A percentile compares a stretch with the other conserved stretches of the same genome.
Conservation (phyloP, 2,113 vertebrate genomes). For the Poeciliopsis turrubarensis region DNA sequence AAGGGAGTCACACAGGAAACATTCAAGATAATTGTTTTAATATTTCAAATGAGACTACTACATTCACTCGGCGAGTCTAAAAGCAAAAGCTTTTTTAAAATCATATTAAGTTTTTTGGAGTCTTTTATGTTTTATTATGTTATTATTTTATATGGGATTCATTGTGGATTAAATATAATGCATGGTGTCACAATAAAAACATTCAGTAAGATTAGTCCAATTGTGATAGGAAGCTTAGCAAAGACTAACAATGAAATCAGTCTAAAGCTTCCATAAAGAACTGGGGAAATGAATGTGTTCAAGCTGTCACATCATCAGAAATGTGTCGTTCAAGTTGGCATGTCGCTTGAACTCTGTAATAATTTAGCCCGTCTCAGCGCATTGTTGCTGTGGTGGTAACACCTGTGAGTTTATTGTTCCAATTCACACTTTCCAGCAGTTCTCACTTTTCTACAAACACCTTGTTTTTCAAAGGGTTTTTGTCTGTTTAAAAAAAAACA, state of each 20-base stretch:
- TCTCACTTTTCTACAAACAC: neutral
- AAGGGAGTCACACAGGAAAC: slow-evolving; percentile 16
- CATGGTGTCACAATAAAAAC: neutral
- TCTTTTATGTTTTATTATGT: neutral
- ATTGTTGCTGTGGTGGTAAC: neutral
- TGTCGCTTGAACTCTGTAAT: neutral
- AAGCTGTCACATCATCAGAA: neutral
- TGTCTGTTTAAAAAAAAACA: no score
- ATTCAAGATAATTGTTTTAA: no score
- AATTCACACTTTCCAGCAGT: neutral
- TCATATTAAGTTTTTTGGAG: no score
- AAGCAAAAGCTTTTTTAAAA: neutral
- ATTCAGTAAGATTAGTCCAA: neutral
- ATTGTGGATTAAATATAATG: neutral
- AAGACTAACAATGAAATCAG: neutral
- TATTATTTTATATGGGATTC: neutral
- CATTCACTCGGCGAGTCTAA: no score
- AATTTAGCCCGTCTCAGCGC: neutral
- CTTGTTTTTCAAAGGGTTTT: neutral
- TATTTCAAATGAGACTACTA: no score
- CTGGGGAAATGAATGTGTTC: no score
- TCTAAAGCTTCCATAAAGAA: neutral
- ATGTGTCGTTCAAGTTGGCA: neutral
- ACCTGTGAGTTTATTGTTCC: no score
- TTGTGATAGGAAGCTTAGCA: neutral